Base-by-base conservation (phyloP, 2,797 vertebrate species). In the Tadarida brasiliensis region DNA sequence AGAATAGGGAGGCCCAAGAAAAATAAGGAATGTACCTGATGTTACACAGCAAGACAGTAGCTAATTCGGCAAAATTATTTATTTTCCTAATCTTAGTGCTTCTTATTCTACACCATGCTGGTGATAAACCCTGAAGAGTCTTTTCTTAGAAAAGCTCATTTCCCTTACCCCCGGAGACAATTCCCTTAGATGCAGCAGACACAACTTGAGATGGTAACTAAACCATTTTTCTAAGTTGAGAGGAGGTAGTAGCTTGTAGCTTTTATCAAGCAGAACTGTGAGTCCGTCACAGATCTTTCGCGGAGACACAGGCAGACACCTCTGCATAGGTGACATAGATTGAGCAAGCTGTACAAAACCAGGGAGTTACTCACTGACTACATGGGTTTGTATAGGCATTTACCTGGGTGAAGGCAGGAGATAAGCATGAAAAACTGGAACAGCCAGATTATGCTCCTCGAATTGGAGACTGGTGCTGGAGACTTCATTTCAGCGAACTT, bases 361-460 rank as follows among this genome's bases (percentile, higher is more conserved):
- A 39, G 26, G 35, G 26, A 95, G 33, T 35, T 56, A 22, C n/a
- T 54, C 26, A 9, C 49, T 9, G 16, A 84, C 61, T 15, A 22
- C 14, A 1, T 5, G 4, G 10, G 12, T 90, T 33, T 22, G 5
- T 15, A 11, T 5, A 1, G 3, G 51, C 12, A 33, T n/a, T 97
- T 97, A 97, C 97, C 97, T 97, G 93, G 57, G 26, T 61, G 30
- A 19, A 87, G 39, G 90, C 63, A 61, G 87, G 67, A 76, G 95
- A 92, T 24, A 35, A 96, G 80, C 0, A 2, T 16, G 51, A 96
- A 77, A 47, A 9, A 49, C 0, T 0, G 89, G 47, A 95, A 51
- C 80, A 94, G 67, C 91, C 86, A 57, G 39, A 87, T 14, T 96
- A 97, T 97, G 33, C 73, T 91, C 61, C 92, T 56, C 8, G 33